A percentile compares a stretch with the other conserved stretches of the same genome.
These are phyloP conservation scores for Incurvaria masculella DNA, from an alignment of 2,888 invertebrate species.

Conservation along the genomic window DNA sequence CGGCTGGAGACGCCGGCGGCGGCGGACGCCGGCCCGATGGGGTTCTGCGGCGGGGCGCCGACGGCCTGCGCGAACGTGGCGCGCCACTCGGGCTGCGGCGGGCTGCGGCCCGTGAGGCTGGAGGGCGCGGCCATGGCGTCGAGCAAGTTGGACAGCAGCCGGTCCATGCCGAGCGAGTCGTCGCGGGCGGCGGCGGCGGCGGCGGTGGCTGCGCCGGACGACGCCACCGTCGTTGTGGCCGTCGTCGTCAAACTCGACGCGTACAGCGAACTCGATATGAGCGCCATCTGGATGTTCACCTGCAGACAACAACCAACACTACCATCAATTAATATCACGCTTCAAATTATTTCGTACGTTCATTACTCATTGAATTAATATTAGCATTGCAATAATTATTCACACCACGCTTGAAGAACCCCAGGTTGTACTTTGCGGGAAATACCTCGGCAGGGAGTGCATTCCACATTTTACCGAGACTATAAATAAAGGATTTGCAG, in stretches of 20 bases:
- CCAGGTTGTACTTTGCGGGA: no score
- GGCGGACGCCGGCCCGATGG: constrained; percentile 27
- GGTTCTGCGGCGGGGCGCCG: constrained; percentile 30
- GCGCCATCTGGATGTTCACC: constrained; percentile 4
- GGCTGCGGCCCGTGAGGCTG: constrained; percentile 24
- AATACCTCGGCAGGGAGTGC: no score
- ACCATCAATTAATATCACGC: no score
- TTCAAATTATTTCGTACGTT: no score
- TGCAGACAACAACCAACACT: neutral
- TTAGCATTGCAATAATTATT: no score
- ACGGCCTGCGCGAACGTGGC: constrained; percentile 20
- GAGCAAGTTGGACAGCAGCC: constrained; percentile 51
- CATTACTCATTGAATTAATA: no score
- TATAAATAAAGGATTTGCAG: no score
- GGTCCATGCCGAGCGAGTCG: constrained; percentile 21
- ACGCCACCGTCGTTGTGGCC: neutral
- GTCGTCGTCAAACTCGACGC: neutral
- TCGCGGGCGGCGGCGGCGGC: constrained; percentile 12
- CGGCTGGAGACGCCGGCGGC: constrained; percentile 21
- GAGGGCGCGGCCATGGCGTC: constrained; percentile 51
- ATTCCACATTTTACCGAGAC: no score
- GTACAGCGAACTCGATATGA: constrained; percentile 9
- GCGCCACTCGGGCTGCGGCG: constrained; percentile 29
- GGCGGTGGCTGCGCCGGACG: constrained; percentile 4
- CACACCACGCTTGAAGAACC: no score